Conservation (phyloP, 2,113 vertebrate genomes). For the Formicarius rufipectus region DNA sequence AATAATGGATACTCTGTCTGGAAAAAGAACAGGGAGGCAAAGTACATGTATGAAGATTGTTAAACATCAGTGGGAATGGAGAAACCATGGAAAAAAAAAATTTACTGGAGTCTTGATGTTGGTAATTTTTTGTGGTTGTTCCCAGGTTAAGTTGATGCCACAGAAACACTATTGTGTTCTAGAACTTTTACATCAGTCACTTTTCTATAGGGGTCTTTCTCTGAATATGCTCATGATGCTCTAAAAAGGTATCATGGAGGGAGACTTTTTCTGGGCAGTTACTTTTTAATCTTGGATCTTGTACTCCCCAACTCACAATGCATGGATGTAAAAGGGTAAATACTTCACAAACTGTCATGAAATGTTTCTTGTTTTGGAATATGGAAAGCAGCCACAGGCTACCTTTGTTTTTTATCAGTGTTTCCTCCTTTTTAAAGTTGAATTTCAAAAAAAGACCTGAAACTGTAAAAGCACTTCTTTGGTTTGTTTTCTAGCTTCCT, state of each 20-base stretch:
- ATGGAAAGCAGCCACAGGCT: neutral
- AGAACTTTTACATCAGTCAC: neutral
- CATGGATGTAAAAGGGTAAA: neutral
- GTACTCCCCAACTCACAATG: neutral
- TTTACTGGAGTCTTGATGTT: neutral
- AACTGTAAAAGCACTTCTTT: slow-evolving; percentile 12
- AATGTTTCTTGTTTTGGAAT: neutral
- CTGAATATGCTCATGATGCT: neutral
- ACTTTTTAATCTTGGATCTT: neutral
- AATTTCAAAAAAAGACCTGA: neutral
- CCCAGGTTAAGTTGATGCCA: neutral
- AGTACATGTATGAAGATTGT: neutral
- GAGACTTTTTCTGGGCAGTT: neutral
- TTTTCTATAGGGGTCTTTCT: neutral
- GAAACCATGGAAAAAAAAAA: neutral
- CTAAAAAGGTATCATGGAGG: neutral
- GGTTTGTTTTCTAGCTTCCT: slow-evolving; percentile 15
- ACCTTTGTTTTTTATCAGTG: slow-evolving; percentile 10
- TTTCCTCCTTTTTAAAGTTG: slow-evolving; percentile 9
- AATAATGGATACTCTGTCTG: neutral
- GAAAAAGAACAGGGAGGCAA: neutral
- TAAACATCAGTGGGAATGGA: neutral
- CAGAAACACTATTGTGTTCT: neutral
- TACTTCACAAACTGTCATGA: neutral
- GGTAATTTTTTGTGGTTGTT: neutral